These are phyloP conservation scores for Arge pagana DNA, from an alignment of 2,888 invertebrate species.

Conservation along the genomic window DNA sequence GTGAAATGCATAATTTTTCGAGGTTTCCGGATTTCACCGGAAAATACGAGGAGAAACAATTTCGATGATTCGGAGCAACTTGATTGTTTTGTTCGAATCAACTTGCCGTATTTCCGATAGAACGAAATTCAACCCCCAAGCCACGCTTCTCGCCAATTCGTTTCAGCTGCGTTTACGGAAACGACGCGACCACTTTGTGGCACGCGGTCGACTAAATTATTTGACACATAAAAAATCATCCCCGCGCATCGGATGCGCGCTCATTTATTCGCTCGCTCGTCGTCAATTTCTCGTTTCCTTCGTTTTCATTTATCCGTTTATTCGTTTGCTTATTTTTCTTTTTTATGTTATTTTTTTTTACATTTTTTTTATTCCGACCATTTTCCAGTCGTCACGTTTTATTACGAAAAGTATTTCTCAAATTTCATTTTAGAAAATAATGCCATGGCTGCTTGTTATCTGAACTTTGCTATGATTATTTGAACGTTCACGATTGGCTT, in stretches of 20 bases:
- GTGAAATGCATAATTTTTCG: too few species aligned
- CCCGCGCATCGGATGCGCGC: constrained; percentile 45
- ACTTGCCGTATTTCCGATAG: neutral
- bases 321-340: constrained; percentile 19
- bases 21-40: too few species aligned
- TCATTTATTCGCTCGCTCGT: neutral
- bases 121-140: constrained; percentile 7
- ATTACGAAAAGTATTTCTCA: constrained; percentile 3
- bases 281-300: neutral
- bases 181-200: constrained; percentile 44
- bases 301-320: constrained; percentile 12
- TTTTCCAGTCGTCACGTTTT: constrained; percentile 3
- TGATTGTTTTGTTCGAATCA: neutral
- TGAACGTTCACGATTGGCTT: constrained; percentile 21
- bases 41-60: too few species aligned
- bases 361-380: constrained; percentile 21
- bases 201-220: neutral
- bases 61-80: constrained; percentile 7
- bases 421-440: constrained; percentile 40
- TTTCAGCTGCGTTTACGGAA: constrained; percentile 17
- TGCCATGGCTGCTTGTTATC: constrained; percentile 36
- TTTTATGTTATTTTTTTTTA: constrained; percentile 13
- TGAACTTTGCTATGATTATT: constrained; percentile 40
- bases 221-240: constrained; percentile 41
- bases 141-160: neutral